phyloP scores from a whole-genome alignment of 2,797 vertebrate species.

The Chromis chromis region DNA sequence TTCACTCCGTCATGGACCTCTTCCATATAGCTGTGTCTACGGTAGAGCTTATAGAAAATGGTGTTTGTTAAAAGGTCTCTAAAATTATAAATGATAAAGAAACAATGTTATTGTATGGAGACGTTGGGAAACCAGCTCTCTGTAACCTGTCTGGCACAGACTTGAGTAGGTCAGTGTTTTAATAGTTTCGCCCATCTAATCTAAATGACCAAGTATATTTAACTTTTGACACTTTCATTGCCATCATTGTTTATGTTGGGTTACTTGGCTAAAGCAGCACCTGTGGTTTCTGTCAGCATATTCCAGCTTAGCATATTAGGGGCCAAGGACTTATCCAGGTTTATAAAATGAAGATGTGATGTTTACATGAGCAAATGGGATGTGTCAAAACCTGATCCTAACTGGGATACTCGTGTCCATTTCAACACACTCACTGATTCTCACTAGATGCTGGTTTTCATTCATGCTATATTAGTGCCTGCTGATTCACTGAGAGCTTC shows the following conservation, averaged over 20 bases:
- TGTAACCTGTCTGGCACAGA: not conserved
- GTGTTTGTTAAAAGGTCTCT: not conserved
- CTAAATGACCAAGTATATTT: not conserved
- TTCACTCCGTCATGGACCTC: not conserved
- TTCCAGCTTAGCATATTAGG: too few species aligned
- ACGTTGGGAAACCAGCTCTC: not conserved
- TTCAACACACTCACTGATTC: not conserved
- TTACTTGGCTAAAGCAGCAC: not conserved
- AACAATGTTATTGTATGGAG: not conserved
- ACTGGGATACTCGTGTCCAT: not conserved
- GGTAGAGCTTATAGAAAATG: not conserved
- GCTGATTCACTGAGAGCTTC: slow-evolving; percentile 1
- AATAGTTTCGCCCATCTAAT: not conserved
- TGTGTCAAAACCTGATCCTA: not conserved
- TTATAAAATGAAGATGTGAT: not conserved
- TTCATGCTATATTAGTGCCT: not conserved
- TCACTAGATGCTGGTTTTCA: not conserved
- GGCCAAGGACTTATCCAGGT: too few species aligned
- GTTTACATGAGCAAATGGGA: not conserved
- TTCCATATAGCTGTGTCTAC: not conserved
- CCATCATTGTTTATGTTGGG: not conserved
- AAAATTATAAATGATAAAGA: not conserved
- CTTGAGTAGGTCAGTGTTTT: not conserved
- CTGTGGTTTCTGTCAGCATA: not conserved
- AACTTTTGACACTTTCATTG: not conserved